Percentiles rank a stretch among this genome's conserved stretches.
Evolutionary conservation across 2,113 vertebrate genomes (phyloP).

Genomic region (Podiceps cristatus): DNA sequence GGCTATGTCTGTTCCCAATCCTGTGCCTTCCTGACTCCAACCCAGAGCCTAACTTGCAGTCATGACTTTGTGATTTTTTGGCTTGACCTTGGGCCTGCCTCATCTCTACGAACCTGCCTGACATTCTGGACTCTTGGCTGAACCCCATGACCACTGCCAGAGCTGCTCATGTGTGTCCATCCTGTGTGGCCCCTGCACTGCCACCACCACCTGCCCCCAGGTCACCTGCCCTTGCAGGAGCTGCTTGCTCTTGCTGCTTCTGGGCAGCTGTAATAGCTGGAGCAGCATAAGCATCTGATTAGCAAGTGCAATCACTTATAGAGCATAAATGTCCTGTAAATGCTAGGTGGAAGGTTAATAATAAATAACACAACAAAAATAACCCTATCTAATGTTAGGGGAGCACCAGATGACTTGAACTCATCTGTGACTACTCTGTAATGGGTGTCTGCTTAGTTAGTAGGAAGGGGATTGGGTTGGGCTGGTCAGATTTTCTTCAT

Average conservation of each 20-base stretch:
- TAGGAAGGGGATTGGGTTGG: background rate
- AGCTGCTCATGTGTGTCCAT: background rate
- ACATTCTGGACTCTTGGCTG: background rate
- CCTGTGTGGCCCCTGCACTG: background rate
- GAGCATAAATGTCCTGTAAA: background rate
- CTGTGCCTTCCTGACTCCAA: fast-evolving
- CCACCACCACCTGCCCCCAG: background rate
- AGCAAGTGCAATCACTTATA: background rate
- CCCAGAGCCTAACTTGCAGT: background rate
- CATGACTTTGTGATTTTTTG: background rate
- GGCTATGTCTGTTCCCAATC: background rate
- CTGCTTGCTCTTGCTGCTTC: background rate
- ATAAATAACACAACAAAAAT: background rate
- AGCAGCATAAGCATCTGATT: background rate
- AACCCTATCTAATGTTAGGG: background rate
- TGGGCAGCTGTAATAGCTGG: background rate
- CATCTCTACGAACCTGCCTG: background rate
- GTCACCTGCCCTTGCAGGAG: background rate
- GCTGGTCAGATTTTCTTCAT: background rate
- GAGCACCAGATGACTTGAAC: background rate
- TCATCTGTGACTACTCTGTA: background rate
- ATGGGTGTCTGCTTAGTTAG: background rate
- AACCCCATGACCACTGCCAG: background rate
- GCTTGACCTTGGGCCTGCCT: background rate
- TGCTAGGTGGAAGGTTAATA: background rate